Conservation (phyloP, 2,888 invertebrate species). For the Ophraella communa region DNA sequence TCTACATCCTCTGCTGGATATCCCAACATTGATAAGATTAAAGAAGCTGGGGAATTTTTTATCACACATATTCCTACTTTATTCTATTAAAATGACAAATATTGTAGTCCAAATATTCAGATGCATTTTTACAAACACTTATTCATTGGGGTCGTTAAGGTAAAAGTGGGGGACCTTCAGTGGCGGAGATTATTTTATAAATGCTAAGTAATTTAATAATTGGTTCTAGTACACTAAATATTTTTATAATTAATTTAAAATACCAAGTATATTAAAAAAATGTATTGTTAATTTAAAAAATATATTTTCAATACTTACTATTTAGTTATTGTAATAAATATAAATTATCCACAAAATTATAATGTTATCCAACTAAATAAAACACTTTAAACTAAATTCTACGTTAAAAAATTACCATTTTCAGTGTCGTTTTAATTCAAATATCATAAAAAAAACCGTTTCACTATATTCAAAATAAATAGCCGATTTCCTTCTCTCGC, state of each 20-base stretch:
- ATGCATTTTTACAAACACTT: too few relatives aligned
- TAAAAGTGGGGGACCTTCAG: too few relatives aligned
- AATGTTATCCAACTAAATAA: neutral
- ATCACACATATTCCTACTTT: neutral
- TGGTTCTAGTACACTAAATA: too few relatives aligned
- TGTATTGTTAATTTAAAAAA: neutral
- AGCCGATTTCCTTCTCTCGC: slow-evolving; percentile 2
- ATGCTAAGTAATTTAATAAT: too few relatives aligned
- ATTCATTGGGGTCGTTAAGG: too few relatives aligned
- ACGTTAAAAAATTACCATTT: neutral
- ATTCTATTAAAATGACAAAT: neutral
- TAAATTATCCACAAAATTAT: neutral
- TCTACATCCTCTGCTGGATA: neutral
- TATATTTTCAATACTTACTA: slow-evolving; percentile 4
- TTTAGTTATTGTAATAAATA: neutral
- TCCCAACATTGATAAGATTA: neutral
- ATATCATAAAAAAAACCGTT: neutral
- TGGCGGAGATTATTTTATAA: too few relatives aligned
- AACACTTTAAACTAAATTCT: neutral
- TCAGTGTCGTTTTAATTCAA: neutral
- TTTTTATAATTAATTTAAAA: neutral
- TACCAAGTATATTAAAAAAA: neutral
- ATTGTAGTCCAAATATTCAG: neutral
- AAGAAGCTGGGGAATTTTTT: neutral
- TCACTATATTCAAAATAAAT: slow-evolving; percentile 1